Conservation (phyloP, 2,888 invertebrate species). For the Salticus scenicus region DNA sequence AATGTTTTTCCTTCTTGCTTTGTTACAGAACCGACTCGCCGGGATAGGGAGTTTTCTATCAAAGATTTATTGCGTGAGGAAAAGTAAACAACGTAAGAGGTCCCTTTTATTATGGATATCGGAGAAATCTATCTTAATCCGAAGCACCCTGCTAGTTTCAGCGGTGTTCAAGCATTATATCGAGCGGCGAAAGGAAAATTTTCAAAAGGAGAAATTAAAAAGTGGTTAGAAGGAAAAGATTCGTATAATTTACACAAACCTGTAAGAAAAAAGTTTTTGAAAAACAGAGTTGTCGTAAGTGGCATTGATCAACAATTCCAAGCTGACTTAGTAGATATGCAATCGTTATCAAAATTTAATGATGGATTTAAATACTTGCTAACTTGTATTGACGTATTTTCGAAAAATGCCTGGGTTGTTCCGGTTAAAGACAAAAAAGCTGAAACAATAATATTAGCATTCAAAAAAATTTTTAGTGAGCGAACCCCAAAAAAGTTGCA, state of each 20-base stretch:
- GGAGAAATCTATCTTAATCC: too few relatives aligned
- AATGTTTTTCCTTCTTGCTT: too few relatives aligned
- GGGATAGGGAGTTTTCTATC: too few relatives aligned
- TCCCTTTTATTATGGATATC: too few relatives aligned
- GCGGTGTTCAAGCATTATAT: conserved; percentile 11
- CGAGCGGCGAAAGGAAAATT: too few relatives aligned
- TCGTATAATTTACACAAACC: conserved; percentile 65
- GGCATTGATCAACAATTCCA: conserved; percentile 72
- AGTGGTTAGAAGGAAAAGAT: conserved; percentile 49
- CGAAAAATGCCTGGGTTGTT: conserved; percentile 72
- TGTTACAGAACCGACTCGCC: too few relatives aligned
- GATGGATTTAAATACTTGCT: conserved; percentile 72
- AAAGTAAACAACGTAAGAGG: too few relatives aligned
- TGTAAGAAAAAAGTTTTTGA: conserved; percentile 27
- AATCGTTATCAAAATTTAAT: conserved; percentile 59
- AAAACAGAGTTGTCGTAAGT: conserved; percentile 68
- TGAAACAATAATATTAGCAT: conserved; percentile 58
- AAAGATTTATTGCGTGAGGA: too few relatives aligned
- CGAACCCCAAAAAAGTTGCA: too few relatives aligned
- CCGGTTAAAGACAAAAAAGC: conserved; percentile 72
- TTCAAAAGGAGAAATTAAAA: conserved; percentile 38
- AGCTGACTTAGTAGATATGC: conserved; percentile 72
- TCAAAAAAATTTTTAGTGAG: too few relatives aligned
- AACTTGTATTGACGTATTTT: conserved; percentile 72
- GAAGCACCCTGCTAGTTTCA: too few relatives aligned